phyloP scores from a whole-genome alignment of 2,888 invertebrate genomes.

The Nomada goodeniana region DNA sequence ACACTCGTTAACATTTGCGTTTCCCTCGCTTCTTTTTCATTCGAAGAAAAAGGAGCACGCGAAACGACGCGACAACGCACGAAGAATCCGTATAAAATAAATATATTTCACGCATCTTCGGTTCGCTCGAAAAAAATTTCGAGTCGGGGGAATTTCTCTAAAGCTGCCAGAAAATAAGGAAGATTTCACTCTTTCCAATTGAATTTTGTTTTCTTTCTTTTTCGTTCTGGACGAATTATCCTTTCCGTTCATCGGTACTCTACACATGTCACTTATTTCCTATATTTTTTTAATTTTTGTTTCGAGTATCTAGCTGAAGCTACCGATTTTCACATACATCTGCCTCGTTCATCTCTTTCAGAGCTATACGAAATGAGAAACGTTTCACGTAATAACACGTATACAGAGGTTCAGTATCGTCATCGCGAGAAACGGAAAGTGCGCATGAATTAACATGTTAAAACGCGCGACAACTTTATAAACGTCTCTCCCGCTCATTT shows the following conservation, averaged over 20 bases:
- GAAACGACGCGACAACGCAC: slow-evolving; percentile 25
- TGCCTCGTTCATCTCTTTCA: not conserved
- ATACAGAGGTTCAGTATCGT: not conserved
- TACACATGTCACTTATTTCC: slow-evolving; percentile 20
- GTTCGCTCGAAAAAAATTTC: slow-evolving; percentile 12
- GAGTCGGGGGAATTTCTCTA: slow-evolving; percentile 40
- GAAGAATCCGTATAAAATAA: slow-evolving; percentile 59
- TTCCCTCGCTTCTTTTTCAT: not conserved
- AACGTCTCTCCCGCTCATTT: slow-evolving; percentile 5
- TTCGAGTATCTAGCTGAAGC: not conserved
- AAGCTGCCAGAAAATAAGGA: slow-evolving; percentile 65
- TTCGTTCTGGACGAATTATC: slow-evolving; percentile 3
- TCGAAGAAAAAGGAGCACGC: slow-evolving; percentile 6
- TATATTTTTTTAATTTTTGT: slow-evolving; percentile 4
- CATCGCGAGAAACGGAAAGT: not conserved
- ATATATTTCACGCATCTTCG: slow-evolving; percentile 56
- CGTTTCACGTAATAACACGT: not conserved
- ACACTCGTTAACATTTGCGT: not conserved
- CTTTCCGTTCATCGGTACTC: slow-evolving; percentile 6
- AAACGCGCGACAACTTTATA: slow-evolving; percentile 6
- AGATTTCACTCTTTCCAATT: slow-evolving; percentile 55
- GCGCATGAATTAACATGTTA: not conserved
- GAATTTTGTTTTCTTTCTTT: slow-evolving; percentile 1
- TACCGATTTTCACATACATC: not conserved
- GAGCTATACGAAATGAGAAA: slow-evolving; percentile 11